A percentile compares a stretch with the other conserved stretches of the same genome.
These are phyloP conservation scores for Nasonia oneida DNA, from an alignment of 2,888 invertebrate species.

Conservation along the genomic window DNA sequence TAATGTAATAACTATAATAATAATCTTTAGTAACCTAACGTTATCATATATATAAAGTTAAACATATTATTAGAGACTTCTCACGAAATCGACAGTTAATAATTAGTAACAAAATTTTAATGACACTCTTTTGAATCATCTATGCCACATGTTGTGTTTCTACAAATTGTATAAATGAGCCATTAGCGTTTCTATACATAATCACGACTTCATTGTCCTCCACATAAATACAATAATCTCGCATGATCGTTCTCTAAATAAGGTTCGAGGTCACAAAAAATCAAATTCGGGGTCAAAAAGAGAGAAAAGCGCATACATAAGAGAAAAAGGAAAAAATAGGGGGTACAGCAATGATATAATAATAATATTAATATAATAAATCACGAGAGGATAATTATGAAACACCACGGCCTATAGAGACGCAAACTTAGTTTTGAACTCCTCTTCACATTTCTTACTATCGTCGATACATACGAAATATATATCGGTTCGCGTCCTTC, in stretches of 20 bases:
- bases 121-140: slow-evolving; percentile 57
- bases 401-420: slow-evolving; percentile 54
- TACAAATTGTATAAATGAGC: slow-evolving; percentile 48
- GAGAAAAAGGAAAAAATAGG: slow-evolving; percentile 46
- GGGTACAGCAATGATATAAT: slow-evolving; percentile 27
- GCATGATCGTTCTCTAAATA: slow-evolving; percentile 46
- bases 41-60: slow-evolving; percentile 55
- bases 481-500: slow-evolving; percentile 61
- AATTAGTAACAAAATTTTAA: slow-evolving; percentile 62
- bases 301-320: slow-evolving; percentile 21
- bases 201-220: slow-evolving; percentile 45
- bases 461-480: slow-evolving; percentile 61
- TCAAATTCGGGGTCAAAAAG: slow-evolving; percentile 31
- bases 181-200: slow-evolving; percentile 53
- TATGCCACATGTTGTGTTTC: slow-evolving; percentile 47
- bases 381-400: slow-evolving; percentile 43
- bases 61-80: slow-evolving; percentile 40
- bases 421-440: slow-evolving; percentile 42
- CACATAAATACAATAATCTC: slow-evolving; percentile 58
- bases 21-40: slow-evolving; percentile 52
- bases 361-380: slow-evolving; percentile 41
- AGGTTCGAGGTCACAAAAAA: slow-evolving; percentile 41
- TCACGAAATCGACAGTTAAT: slow-evolving; percentile 46
- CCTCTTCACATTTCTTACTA: slow-evolving; percentile 35
- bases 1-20: slow-evolving; percentile 50